phyloP scores from a whole-genome alignment of 2,113 vertebrate species.

The Pseudolaguvia tuberculata region DNA sequence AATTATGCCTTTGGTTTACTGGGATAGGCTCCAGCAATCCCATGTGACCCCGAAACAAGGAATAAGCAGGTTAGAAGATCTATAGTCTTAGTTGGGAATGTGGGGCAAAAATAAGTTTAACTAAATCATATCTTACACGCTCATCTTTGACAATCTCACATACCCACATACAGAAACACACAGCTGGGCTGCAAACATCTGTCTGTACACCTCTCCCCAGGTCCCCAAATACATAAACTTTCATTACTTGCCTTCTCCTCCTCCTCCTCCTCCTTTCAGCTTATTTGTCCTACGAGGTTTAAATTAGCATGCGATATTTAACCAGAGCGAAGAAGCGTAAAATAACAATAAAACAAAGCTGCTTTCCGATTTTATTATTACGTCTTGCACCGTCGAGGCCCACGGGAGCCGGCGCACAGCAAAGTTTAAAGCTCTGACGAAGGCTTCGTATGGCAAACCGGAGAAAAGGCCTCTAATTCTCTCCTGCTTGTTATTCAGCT shows the following conservation, averaged over 20 bases:
- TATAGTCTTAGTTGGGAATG: no score
- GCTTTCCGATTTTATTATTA: slow-evolving; percentile 35
- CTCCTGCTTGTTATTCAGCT: slow-evolving; percentile 27
- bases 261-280: neutral
- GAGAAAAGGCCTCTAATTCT: slow-evolving; percentile 36
- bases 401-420: neutral
- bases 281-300: slow-evolving; percentile 23
- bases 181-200: slow-evolving; percentile 17
- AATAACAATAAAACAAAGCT: slow-evolving; percentile 15
- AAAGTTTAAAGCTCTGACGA: slow-evolving; percentile 6
- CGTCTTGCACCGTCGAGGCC: neutral
- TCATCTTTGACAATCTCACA: slow-evolving; percentile 8
- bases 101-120: no score
- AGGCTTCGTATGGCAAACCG: slow-evolving; percentile 28
- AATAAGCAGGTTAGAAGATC: no score
- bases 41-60: no score
- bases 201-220: slow-evolving; percentile 8
- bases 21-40: no score
- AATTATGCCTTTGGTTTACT: no score
- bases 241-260: slow-evolving; percentile 19
- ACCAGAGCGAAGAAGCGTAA: slow-evolving; percentile 4
- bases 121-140: slow-evolving; percentile 2
- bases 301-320: slow-evolving; percentile 18
- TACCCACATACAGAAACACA: slow-evolving; percentile 6
- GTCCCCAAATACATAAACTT: slow-evolving; percentile 14